phyloP scores from a whole-genome alignment of 2,888 invertebrate genomes.

The Lydus trimaculatus region DNA sequence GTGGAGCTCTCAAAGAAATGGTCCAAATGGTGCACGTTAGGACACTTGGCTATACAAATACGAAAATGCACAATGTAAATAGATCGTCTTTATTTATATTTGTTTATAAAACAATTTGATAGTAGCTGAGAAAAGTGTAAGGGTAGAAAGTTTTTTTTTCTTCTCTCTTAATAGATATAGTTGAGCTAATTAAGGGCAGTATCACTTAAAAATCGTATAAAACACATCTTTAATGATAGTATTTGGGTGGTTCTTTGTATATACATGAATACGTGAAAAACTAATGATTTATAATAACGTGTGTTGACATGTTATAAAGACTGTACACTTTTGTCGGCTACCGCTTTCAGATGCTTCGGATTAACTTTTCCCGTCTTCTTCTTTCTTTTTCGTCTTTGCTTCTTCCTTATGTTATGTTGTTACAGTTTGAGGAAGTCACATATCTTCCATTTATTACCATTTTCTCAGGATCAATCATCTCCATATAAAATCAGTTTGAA shows the following conservation, averaged over 20 bases:
- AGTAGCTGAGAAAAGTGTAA: conserved; percentile 1
- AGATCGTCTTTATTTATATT: conserved; percentile 43
- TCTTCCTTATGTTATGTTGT: conserved; percentile 47
- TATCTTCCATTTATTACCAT: conserved; percentile 39
- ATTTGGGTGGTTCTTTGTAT: conserved; percentile 20
- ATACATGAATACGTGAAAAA: conserved; percentile 17
- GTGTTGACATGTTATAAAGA: conserved; percentile 37
- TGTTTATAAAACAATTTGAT: conserved; percentile 44
- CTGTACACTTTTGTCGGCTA: conserved; percentile 45
- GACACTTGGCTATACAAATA: conserved; percentile 39
- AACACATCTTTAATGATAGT: too few species aligned
- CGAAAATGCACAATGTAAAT: conserved; percentile 43
- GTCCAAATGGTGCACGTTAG: conserved; percentile 38
- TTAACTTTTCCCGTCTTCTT: conserved; percentile 39
- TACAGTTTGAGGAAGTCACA: conserved; percentile 51
- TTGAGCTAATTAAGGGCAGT: background rate
- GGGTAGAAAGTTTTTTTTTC: background rate
- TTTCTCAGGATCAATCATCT: conserved; percentile 36
- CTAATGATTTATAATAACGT: conserved; percentile 36
- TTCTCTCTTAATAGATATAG: background rate
- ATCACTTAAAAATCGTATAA: background rate
- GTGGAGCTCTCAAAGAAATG: conserved; percentile 32
- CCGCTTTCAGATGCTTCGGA: conserved; percentile 46
- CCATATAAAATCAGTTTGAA: conserved; percentile 32
- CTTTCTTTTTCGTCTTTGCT: conserved; percentile 30